Evolutionary conservation across 2,113 vertebrate genomes (phyloP), one percentile per base, ranked within the genome.

Genomic region (Anhinga rufa): DNA sequence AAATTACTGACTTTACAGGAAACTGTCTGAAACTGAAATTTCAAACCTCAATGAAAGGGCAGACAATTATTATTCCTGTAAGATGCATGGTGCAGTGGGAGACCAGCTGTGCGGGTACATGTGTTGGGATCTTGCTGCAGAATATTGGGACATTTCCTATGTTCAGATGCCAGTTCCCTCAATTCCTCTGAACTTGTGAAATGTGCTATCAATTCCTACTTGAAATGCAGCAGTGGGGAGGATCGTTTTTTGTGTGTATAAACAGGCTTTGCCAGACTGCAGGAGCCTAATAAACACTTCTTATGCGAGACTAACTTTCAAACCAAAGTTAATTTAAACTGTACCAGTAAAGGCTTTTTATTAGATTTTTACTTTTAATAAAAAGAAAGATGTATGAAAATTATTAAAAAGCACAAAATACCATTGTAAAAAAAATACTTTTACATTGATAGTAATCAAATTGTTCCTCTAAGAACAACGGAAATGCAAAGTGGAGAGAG

Each of bases 341-440:
- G 48, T 31, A 34, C 19, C 38, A 89, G 36, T 82, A 68, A 91
- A 84, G 69, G 20, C 4, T 85, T 93, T 88, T 92, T 42, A 81
- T 86, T 74, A 83, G 55, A 64, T 93, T 91, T 89, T 82, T 86
- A 14, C 24, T 65, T 96, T 82, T 69, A 94, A 90, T 89, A 79
- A 76, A 95, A 93, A 60, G 17, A 89, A 74, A 3, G 0, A 44
- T 32, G 26, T 48, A 86, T 26, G 26, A 89, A 91, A 87, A 84
- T 21, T 64, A 86, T 54, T 66, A 40, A 91, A 91, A 71, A 68
- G 7, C 13, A 58, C 14, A 68, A 68, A 81, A 58, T 22, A 44
- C 4, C 6, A 24, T 12, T 60, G 70, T 55, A 82, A 92, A 92
- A 62, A 44, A 82, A 62, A 55, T 15, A 75, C 14, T 40, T 81